Base-by-base conservation (phyloP, 2,797 vertebrate genomes). In the Mallotus villosus region DNA sequence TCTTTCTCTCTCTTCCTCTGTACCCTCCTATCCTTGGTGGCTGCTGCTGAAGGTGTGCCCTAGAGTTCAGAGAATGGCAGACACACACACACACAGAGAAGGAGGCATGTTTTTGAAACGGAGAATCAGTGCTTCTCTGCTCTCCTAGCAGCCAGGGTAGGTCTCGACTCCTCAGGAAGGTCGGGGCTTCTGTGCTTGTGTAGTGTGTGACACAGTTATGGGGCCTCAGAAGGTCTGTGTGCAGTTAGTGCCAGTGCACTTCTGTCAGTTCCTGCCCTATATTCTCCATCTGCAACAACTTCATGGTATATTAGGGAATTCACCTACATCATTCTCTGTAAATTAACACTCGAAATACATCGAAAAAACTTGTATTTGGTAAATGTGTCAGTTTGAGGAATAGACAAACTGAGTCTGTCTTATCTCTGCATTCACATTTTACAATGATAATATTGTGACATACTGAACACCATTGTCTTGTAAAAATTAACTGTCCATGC, bases 61-160 rank as follows among this genome's bases (percentile, higher is more conserved):
- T 83, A 63, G 74, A 91, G 86, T 90, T 90, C 88, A 90, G 84
- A 91, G 81, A 90, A 86, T 81, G 80, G 73, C 78, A 74, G 80
- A 53, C 51, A 12, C 37, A 41, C 37, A 41, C 37, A 41, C 37
- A 9, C 8, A 41, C 34, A 37, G 8, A 67, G 51, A 17, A 82
- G 74, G 74, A 72, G 74, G 68, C 27, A 71, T n/a, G 72, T 58
- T 73, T 74, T 68, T 76, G 71, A 80, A 78, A 46, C 78, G 76
- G 68, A 55, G 63, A 76, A 57, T 41, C 7, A 82, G 7, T n/a
- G 51, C 62, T 16, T 60, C 74, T 70, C 59, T 68, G 81, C 82
- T 82, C 81, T 82, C 51, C 77, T 76, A 78, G 84, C 83, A 84
- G 77, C 82, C 74, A 11, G 22, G 6, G n/a, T 25, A 9, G 17